Evolutionary conservation across 2,888 invertebrate genomes (phyloP).

Genomic region (Spialia ferax): DNA sequence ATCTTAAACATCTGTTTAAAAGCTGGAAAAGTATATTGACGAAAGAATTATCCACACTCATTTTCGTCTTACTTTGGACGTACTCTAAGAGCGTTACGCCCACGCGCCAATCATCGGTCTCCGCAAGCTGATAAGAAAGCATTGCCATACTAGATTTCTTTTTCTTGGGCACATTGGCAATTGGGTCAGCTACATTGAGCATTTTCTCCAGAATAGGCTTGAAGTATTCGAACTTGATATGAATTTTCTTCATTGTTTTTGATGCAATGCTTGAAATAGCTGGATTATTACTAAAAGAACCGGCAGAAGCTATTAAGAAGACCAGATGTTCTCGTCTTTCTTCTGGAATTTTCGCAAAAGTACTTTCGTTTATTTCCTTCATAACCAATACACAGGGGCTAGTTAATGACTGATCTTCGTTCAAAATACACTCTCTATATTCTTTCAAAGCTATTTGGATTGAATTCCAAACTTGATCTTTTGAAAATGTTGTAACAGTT

Average conservation of each 20-base stretch:
- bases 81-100: conserved; percentile 94
- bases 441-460: conserved; percentile 84
- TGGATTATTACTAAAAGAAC: conserved; percentile 87
- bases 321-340: conserved; percentile 79
- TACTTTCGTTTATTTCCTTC: conserved; percentile 84
- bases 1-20: conserved; percentile 91
- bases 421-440: conserved; percentile 76
- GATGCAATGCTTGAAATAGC: conserved; percentile 87
- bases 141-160: conserved; percentile 75
- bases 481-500: conserved; percentile 72
- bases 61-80: conserved; percentile 94
- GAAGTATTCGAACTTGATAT: conserved; percentile 88
- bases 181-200: conserved; percentile 81
- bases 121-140: conserved; percentile 87
- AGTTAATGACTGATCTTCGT: conserved; percentile 65
- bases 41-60: conserved; percentile 88
- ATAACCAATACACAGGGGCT: conserved; percentile 83
- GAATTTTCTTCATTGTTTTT: conserved; percentile 89
- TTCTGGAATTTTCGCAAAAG: conserved; percentile 81
- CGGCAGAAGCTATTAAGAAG: conserved; percentile 82
- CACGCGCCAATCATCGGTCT: conserved; percentile 91
- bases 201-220: conserved; percentile 87
- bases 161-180: conserved; percentile 65
- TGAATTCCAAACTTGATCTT: conserved; percentile 85
- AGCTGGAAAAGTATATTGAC: conserved; percentile 93